Percentiles rank a stretch among this genome's conserved stretches.
Evolutionary conservation across 2,797 vertebrate species (phyloP).

Genomic region (Poeciliopsis turneri): DNA sequence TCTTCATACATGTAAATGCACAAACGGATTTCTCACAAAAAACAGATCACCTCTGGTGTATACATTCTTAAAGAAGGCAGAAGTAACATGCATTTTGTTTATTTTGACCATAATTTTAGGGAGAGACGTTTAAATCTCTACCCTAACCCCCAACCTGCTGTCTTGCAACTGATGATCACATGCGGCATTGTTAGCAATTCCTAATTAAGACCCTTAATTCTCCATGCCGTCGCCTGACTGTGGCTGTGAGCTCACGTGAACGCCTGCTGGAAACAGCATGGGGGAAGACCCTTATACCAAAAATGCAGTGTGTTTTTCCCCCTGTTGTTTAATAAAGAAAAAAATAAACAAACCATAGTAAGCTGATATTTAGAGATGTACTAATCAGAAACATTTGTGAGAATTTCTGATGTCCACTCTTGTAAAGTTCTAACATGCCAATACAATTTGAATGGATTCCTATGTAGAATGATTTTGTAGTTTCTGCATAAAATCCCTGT

Average conservation of each 20-base stretch:
- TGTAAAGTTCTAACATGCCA: background rate
- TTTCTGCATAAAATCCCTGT: background rate
- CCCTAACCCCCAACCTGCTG: slow-evolving; percentile 57
- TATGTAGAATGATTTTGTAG: background rate
- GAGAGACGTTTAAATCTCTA: slow-evolving; percentile 70
- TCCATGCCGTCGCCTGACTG: slow-evolving; percentile 73
- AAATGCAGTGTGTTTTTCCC: slow-evolving; percentile 15
- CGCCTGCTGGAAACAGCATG: slow-evolving; percentile 48
- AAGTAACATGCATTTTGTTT: slow-evolving; percentile 48
- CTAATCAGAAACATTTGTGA: background rate
- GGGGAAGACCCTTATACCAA: slow-evolving; percentile 25
- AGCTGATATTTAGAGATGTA: background rate
- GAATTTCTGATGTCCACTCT: background rate
- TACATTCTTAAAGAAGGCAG: background rate
- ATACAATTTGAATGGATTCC: background rate
- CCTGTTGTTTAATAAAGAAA: background rate
- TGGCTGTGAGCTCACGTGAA: slow-evolving; percentile 81
- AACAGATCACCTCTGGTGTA: background rate
- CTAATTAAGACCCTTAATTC: slow-evolving; percentile 84
- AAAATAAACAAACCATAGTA: background rate
- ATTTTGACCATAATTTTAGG: slow-evolving; percentile 63
- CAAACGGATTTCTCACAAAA: background rate
- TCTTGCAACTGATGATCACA: slow-evolving; percentile 75
- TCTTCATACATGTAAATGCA: slow-evolving; percentile 8
- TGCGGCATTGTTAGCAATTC: slow-evolving; percentile 75